Conservation (phyloP, 2,797 vertebrate genomes). For the Lophius americanus region DNA sequence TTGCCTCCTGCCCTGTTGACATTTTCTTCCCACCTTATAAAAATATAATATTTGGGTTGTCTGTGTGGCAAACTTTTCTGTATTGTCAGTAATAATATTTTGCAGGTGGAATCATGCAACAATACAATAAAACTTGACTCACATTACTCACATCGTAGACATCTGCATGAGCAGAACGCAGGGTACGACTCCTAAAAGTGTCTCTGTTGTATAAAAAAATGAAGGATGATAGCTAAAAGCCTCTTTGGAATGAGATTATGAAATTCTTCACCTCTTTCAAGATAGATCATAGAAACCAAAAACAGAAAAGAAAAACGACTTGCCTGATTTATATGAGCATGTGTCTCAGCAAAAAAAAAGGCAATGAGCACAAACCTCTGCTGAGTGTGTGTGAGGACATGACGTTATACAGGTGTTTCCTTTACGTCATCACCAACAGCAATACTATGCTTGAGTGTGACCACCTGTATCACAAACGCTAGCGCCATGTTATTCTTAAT, state of each 20-base stretch:
- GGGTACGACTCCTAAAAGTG: slow-evolving; percentile 4
- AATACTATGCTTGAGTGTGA: slow-evolving; percentile 67
- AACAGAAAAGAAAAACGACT: neutral
- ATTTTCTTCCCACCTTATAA: neutral
- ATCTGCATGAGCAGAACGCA: too few relatives aligned
- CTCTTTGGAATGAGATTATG: slow-evolving; percentile 29
- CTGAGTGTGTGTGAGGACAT: slow-evolving; percentile 29
- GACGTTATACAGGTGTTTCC: slow-evolving; percentile 76
- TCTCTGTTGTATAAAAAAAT: slow-evolving; percentile 6
- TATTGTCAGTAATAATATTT: slow-evolving; percentile 8
- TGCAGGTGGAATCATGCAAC: slow-evolving; percentile 35
- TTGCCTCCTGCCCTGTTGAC: slow-evolving; percentile 46
- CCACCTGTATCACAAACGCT: slow-evolving; percentile 57
- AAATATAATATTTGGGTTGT: slow-evolving; percentile 24
- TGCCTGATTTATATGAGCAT: slow-evolving; percentile 7
- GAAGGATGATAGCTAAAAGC: slow-evolving; percentile 15
- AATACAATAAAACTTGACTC: slow-evolving; percentile 20
- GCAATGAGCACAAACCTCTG: slow-evolving; percentile 1
- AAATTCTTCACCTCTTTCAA: slow-evolving; percentile 19
- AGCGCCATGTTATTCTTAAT: slow-evolving; percentile 11
- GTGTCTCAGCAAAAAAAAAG: slow-evolving; percentile 1
- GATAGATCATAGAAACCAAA: slow-evolving; percentile 11
- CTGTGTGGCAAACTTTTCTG: neutral
- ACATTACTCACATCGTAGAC: too few relatives aligned
- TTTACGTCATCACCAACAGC: slow-evolving; percentile 57